A percentile compares a stretch with the other conserved stretches of the same genome.
These are phyloP conservation scores for Fulica atra DNA, from an alignment of 2,113 vertebrate species.

Conservation along the genomic window DNA sequence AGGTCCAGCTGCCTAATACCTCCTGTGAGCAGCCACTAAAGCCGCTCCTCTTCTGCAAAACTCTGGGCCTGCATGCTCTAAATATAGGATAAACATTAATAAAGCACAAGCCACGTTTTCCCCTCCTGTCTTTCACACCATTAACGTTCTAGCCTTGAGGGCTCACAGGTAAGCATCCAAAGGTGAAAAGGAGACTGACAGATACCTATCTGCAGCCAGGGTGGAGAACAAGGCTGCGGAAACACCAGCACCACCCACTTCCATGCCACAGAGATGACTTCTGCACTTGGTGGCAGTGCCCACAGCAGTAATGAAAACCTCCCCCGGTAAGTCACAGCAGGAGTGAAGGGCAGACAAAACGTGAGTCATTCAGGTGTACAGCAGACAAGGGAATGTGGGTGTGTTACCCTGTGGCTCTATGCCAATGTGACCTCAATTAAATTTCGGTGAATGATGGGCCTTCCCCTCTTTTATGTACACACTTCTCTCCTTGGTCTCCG, in stretches of 20 bases:
- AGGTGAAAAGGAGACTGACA: slow-evolving; percentile 36
- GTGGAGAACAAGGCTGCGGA: neutral
- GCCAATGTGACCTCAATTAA: slow-evolving; percentile 52
- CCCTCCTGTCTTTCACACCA: neutral
- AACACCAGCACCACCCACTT: neutral
- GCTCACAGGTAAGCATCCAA: neutral
- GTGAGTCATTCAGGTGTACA: neutral
- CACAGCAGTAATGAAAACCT: neutral
- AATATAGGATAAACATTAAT: slow-evolving; percentile 4
- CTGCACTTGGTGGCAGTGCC: neutral
- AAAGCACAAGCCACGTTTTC: neutral
- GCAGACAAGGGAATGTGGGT: slow-evolving; percentile 50
- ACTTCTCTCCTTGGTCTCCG: neutral
- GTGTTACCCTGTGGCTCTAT: slow-evolving; percentile 26
- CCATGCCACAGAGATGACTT: neutral
- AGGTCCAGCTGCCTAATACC: neutral
- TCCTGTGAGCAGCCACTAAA: neutral
- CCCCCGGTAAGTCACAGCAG: neutral
- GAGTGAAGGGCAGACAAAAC: neutral
- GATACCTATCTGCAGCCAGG: neutral
- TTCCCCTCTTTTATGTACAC: neutral
- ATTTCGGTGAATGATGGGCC: slow-evolving; percentile 26
- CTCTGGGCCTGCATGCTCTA: neutral
- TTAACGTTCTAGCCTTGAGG: slow-evolving; percentile 5
- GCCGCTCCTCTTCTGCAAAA: neutral